These are phyloP conservation scores for Drosophila sp. DNA, from an alignment of 1,140 invertebrate genomes.

Conservation along the genomic window DNA sequence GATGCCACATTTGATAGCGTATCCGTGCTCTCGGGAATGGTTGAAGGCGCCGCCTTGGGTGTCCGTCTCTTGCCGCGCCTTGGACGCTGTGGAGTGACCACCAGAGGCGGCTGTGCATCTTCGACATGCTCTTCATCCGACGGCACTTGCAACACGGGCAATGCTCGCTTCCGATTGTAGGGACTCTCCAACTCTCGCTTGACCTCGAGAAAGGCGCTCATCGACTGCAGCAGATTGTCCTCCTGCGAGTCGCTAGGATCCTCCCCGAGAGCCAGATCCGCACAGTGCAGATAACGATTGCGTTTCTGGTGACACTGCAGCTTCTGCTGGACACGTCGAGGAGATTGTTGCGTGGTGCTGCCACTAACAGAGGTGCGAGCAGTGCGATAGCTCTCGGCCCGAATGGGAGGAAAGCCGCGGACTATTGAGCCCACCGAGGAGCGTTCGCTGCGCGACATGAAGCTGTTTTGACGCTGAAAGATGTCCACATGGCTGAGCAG, in stretches of 20 bases:
- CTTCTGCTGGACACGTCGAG: conserved; percentile 44
- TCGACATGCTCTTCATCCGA: neutral
- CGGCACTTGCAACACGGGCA: conserved; percentile 43
- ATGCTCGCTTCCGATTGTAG: conserved; percentile 32
- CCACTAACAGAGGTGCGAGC: conserved; percentile 53
- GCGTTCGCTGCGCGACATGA: conserved; percentile 69
- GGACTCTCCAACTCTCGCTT: conserved; percentile 71
- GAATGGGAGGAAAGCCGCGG: conserved; percentile 73
- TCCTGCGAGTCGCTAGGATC: conserved; percentile 63
- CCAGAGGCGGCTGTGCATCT: neutral
- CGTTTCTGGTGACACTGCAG: conserved; percentile 52
- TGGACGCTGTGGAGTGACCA: conserved; percentile 8
- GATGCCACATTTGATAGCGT: conserved; percentile 25
- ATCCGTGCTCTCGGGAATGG: conserved; percentile 71
- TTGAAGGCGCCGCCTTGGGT: conserved; percentile 65
- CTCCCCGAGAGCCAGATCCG: conserved; percentile 69
- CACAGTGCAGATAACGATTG: conserved; percentile 68
- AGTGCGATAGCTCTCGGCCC: conserved; percentile 65
- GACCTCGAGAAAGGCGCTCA: conserved; percentile 77
- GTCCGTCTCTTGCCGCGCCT: conserved; percentile 54
- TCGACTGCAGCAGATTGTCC: conserved; percentile 78
- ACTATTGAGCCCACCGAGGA: conserved; percentile 80
- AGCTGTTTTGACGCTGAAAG: conserved; percentile 78
- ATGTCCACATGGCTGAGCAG: conserved; percentile 73
- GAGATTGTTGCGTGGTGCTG: conserved; percentile 45